Evolutionary conservation across 2,888 invertebrate genomes (phyloP).

Genomic region (Yponomeuta evonymella): DNA sequence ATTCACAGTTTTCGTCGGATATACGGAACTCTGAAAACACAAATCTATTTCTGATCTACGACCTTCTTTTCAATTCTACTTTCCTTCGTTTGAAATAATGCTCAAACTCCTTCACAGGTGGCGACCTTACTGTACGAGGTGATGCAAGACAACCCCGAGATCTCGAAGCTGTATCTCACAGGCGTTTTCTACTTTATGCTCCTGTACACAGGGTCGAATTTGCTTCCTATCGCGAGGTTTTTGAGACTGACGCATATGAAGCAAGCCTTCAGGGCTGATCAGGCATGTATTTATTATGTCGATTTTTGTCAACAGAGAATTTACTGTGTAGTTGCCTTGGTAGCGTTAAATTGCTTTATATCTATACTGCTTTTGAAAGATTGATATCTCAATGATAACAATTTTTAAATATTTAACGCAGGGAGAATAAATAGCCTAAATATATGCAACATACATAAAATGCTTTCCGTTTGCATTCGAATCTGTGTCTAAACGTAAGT

Average conservation of each 20-base stretch:
- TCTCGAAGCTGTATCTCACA: slow-evolving; percentile 94
- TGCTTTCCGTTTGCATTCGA: too few relatives aligned
- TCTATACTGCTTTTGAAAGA: too few relatives aligned
- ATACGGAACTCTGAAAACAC: too few relatives aligned
- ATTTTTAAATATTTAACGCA: too few relatives aligned
- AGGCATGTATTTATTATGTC: slow-evolving; percentile 72
- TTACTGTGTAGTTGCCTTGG: not conserved
- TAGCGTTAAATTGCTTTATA: not conserved
- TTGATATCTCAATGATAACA: too few relatives aligned
- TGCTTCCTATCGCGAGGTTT: slow-evolving; percentile 95
- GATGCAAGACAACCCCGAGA: slow-evolving; percentile 96
- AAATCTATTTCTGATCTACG: too few relatives aligned
- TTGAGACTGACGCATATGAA: slow-evolving; percentile 95
- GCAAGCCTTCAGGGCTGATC: slow-evolving; percentile 95
- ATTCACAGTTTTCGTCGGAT: too few relatives aligned
- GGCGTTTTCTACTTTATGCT: slow-evolving; percentile 99
- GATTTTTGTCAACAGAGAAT: not conserved
- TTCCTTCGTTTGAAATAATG: too few relatives aligned
- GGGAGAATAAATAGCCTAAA: too few relatives aligned
- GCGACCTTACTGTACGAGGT: slow-evolving; percentile 91
- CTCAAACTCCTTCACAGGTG: slow-evolving; percentile 65
- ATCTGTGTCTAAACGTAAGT: too few relatives aligned
- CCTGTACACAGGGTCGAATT: slow-evolving; percentile 98
- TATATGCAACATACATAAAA: too few relatives aligned
- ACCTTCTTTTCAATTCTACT: too few relatives aligned